A percentile compares a stretch with the other conserved stretches of the same genome.
phyloP scores from a whole-genome alignment of 1,140 invertebrate genomes.

The Ericerus pela region DNA sequence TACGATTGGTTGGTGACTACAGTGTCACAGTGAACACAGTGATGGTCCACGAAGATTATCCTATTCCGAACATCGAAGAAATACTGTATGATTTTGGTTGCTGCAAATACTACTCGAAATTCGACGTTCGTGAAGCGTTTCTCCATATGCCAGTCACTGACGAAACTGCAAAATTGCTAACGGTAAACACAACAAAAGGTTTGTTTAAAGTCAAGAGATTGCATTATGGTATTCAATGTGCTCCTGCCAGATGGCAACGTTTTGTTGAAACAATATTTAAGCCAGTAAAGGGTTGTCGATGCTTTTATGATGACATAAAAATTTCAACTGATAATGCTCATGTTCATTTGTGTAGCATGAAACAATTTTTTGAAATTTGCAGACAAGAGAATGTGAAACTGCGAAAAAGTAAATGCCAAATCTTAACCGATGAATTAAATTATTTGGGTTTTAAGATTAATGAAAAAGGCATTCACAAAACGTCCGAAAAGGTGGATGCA shows the following conservation, averaged over 20 bases:
- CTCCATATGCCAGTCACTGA: constrained; percentile 24
- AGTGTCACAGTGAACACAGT: constrained; percentile 31
- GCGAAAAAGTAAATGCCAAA: constrained; percentile 13
- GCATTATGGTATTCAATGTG: constrained; percentile 26
- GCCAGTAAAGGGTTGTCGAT: constrained; percentile 8
- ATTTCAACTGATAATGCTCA: constrained; percentile 1
- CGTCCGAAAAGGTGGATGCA: constrained; percentile 26
- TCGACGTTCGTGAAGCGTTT: constrained; percentile 26
- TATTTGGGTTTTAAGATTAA: constrained; percentile 15
- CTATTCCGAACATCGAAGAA: constrained; percentile 18
- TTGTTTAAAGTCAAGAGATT: constrained; percentile 25
- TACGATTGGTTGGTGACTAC: constrained; percentile 36
- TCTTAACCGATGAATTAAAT: constrained; percentile 14
- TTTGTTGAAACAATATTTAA: constrained; percentile 23
- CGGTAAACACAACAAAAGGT: constrained; percentile 26
- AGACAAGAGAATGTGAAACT: constrained; percentile 11
- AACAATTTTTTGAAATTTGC: constrained; percentile 9
- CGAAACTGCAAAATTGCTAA: constrained; percentile 24
- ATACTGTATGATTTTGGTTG: constrained; percentile 19
- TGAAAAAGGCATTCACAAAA: constrained; percentile 11
- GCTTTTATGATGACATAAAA: constrained; percentile 19
- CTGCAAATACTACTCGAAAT: constrained; percentile 22
- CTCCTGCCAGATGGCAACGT: constrained; percentile 24
- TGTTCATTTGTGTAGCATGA: background rate
- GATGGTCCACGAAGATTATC: constrained; percentile 15